Evolutionary conservation across 2,797 vertebrate genomes (phyloP).

Genomic region (Eurystomus glaucurus): DNA sequence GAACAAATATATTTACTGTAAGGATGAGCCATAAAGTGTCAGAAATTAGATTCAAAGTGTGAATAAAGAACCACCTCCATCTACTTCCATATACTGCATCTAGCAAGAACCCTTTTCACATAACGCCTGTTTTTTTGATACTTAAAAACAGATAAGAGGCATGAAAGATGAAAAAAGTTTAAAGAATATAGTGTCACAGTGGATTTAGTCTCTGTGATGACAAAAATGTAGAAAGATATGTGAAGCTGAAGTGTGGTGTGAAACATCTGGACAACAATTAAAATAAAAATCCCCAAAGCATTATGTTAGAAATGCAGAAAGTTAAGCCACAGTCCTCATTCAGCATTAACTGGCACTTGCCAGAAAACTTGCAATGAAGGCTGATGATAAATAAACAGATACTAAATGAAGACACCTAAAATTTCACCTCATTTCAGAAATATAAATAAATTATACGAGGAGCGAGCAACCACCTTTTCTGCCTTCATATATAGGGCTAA

Average conservation of each 20-base stretch:
- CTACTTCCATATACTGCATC: background rate
- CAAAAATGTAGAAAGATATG: background rate
- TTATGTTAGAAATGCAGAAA: background rate
- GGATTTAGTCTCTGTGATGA: background rate
- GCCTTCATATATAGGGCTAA: background rate
- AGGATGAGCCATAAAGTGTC: background rate
- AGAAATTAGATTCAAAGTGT: background rate
- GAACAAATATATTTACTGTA: background rate
- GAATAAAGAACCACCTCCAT: background rate
- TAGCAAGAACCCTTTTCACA: background rate
- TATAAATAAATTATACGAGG: background rate
- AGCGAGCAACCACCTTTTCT: background rate
- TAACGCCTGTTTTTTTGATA: background rate
- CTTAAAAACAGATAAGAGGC: background rate
- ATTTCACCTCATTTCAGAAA: background rate
- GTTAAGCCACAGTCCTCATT: background rate
- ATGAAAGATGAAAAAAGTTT: background rate
- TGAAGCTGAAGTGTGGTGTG: background rate
- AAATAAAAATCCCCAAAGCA: background rate
- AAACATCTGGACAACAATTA: conserved; percentile 1
- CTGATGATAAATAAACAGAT: background rate
- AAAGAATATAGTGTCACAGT: background rate
- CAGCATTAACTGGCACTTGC: background rate
- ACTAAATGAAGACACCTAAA: background rate
- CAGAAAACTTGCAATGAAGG: background rate